These are phyloP conservation scores for Mormyrops attenuatus DNA, from an alignment of 2,797 vertebrate genomes.

Conservation along the genomic window DNA sequence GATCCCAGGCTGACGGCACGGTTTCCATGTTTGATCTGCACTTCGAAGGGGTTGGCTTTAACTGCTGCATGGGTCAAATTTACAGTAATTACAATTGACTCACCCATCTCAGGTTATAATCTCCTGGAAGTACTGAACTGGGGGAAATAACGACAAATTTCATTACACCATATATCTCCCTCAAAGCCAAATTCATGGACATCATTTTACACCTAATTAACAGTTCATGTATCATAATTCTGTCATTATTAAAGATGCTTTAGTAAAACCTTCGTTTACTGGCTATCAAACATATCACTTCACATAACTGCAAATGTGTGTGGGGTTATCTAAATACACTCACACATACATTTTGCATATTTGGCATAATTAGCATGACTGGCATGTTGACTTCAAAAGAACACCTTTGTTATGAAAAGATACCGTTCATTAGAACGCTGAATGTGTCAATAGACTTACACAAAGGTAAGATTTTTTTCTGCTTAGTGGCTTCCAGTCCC, in stretches of 20 bases:
- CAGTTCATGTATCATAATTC: neutral
- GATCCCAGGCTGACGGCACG: neutral
- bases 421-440: neutral
- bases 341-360: neutral
- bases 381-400: neutral
- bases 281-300: neutral
- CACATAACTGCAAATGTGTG: neutral
- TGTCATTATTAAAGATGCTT: neutral
- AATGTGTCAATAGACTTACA: neutral
- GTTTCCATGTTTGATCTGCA: constrained; percentile 22
- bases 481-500: neutral
- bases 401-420: neutral
- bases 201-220: neutral
- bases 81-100: constrained; percentile 56
- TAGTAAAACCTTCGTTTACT: neutral
- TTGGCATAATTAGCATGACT: neutral
- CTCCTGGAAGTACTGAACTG: constrained; percentile 53
- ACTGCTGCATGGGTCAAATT: constrained; percentile 28
- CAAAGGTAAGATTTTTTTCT: neutral
- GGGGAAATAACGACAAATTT: constrained; percentile 19
- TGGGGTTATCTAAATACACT: neutral
- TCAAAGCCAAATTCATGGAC: constrained; percentile 11
- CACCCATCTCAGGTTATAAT: constrained; percentile 54
- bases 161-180: neutral
- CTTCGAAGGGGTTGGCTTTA: constrained; percentile 14